Base-by-base conservation (phyloP, 64 coral and sea anemone genomes). In the Pocillopora verrucosa region DNA sequence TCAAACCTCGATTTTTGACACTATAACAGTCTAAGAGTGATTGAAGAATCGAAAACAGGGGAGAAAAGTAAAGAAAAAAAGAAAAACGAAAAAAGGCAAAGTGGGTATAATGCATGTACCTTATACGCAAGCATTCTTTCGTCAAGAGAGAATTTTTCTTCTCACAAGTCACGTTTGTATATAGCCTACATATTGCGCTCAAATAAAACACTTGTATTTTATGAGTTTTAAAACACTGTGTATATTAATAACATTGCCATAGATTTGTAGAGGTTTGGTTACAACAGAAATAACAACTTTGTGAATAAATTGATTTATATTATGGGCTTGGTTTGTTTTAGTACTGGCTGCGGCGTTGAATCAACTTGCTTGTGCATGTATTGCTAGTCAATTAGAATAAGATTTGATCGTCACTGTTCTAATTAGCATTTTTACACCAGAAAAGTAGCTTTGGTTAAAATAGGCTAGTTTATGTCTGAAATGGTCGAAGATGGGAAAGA, bases 211-310 rank as follows among this genome's bases (percentile, higher is more conserved):
- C 82, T 85, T 85, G 82, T 85, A 85, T 85, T 85, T 85, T 85
- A 85, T 85, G 82, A 85, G 82, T 85, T 85, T 85, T 85, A 85
- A 63, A 83, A 85, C 82, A 85, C 72, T 38, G 63, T 85, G 82
- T 85, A 85, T 65, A 85, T 85, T 83, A 65, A 65, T 85, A 56
- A 57, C 82, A 85, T 85, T 58, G 65, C 17, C 64, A 84, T 84
- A 85, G 82, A 85, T 85, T 85, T 85, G 82, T 85, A 85, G 82
- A 72, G 82, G 82, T 85, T 85, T 85, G 82, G 82, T 85, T 85
- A 85, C 82, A 72, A 72, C 65, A 56, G 13, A 85, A 85, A 85
- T 85, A 41, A 30, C 77, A 79, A 85, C 82, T 85, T 85, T 85
- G 82, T 85, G 82, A 85, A 85, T 85, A 85, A 65, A 85, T 57